A percentile compares a stretch with the other conserved stretches of the same genome.
Evolutionary conservation across 1,140 invertebrate genomes (phyloP).

Genomic region (Helicoverpa zea): DNA sequence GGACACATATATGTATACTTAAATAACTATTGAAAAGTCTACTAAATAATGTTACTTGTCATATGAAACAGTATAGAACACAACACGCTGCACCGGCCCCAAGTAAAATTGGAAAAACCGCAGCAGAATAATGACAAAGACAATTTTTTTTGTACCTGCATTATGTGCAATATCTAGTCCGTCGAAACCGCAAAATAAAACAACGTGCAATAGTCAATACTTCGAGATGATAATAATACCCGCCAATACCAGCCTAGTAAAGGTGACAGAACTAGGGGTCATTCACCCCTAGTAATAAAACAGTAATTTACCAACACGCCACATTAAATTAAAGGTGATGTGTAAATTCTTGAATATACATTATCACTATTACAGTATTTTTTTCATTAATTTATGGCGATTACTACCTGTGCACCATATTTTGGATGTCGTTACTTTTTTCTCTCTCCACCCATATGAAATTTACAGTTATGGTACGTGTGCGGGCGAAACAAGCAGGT

Average conservation of each 20-base stretch:
- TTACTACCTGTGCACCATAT: background rate
- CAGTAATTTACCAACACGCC: background rate
- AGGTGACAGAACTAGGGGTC: slow-evolving; percentile 14
- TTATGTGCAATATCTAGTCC: background rate
- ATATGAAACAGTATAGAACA: too few species aligned
- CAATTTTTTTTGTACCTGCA: too few species aligned
- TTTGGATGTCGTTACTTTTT: background rate
- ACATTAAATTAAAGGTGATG: background rate
- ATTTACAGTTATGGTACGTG: slow-evolving; percentile 5
- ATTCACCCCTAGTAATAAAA: slow-evolving; percentile 5
- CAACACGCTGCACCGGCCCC: too few species aligned
- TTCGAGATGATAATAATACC: background rate
- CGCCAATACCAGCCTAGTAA: background rate
- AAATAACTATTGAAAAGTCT: too few species aligned
- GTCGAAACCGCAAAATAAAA: background rate
- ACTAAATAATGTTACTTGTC: too few species aligned
- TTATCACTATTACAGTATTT: background rate
- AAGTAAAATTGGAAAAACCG: too few species aligned
- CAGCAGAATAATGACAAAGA: too few species aligned
- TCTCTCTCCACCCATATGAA: background rate
- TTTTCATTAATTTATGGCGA: background rate
- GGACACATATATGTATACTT: too few species aligned
- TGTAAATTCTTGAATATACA: background rate
- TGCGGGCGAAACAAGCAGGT: background rate
- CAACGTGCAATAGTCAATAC: background rate